Conservation (phyloP, 2,888 invertebrate genomes). For the Anoplius nigerrimus region DNA sequence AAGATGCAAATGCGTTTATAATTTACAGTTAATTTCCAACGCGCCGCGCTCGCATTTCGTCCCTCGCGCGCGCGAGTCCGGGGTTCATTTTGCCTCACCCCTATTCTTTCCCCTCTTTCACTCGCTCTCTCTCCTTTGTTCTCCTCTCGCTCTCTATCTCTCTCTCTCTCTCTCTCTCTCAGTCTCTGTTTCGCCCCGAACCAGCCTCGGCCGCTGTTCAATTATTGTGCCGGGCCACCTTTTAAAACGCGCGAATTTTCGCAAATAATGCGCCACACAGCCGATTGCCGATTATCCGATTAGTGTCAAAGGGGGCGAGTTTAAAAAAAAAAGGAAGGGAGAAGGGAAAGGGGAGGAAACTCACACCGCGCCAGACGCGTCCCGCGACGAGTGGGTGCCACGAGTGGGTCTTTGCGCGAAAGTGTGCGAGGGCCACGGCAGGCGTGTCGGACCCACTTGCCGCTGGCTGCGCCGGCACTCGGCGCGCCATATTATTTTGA, state of each 20-base stretch:
- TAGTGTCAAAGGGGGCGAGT: no score
- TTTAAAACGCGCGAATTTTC: slow-evolving; percentile 6
- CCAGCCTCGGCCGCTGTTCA: slow-evolving; percentile 5
- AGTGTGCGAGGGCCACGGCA: not conserved
- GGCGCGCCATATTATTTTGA: slow-evolving; percentile 12
- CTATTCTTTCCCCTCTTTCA: not conserved
- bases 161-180: no score
- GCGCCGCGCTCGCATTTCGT: no score
- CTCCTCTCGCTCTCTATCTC: not conserved
- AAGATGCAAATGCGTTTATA: no score
- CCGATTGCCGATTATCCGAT: not conserved
- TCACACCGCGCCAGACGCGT: no score
- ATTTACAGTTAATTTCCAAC: no score
- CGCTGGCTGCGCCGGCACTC: no score
- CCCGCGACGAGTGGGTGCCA: not conserved
- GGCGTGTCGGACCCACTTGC: not conserved
- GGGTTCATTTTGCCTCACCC: no score
- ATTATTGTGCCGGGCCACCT: slow-evolving; percentile 24
- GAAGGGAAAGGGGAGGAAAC: not conserved
- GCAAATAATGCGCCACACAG: no score
- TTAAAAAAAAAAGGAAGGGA: no score
- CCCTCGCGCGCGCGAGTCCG: no score
- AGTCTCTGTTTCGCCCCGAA: slow-evolving; percentile 26
- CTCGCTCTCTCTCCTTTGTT: slow-evolving; percentile 1
- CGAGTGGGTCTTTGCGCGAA: not conserved